Evolutionary conservation across 2,113 vertebrate species (phyloP).

Genomic region (Hippocampus comes): DNA sequence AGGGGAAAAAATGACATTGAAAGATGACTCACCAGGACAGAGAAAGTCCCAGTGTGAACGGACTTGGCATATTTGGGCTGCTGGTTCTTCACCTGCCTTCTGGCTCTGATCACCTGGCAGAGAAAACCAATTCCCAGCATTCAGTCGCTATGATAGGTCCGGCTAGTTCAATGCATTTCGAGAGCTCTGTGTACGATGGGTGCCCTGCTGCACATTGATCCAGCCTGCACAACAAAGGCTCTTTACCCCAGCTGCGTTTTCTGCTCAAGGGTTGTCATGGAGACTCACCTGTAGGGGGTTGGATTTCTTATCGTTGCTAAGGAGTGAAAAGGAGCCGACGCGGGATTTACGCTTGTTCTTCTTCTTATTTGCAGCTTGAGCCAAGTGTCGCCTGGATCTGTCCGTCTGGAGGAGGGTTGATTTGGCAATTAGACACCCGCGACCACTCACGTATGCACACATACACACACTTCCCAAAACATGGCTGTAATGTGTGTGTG

Average conservation of each 20-base stretch:
- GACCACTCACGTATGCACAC: background rate
- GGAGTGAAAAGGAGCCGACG: constrained; percentile 63
- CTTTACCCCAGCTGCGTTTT: constrained; percentile 42
- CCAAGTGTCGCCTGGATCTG: constrained; percentile 60
- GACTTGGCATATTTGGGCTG: constrained; percentile 45
- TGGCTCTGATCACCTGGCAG: constrained; percentile 59
- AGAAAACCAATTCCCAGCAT: background rate
- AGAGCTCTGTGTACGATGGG: background rate
- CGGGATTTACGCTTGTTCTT: constrained; percentile 59
- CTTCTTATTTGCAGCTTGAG: constrained; percentile 48
- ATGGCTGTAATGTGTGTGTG: background rate
- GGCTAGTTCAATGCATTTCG: background rate
- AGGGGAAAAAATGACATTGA: background rate
- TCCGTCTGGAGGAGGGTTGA: constrained; percentile 53
- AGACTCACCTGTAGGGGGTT: constrained; percentile 62
- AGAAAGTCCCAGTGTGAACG: constrained; percentile 50
- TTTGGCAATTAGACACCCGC: constrained; percentile 8
- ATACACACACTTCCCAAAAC: background rate
- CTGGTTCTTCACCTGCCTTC: constrained; percentile 54
- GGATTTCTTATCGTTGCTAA: constrained; percentile 49
- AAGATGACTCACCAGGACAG: constrained; percentile 49
- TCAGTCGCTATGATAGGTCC: background rate
- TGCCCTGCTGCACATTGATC: constrained; percentile 15
- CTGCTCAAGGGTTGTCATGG: constrained; percentile 47
- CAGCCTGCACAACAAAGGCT: constrained; percentile 7